These are phyloP conservation scores for Enteromius unitaeniatus DNA, from an alignment of 2,797 vertebrate species.

Conservation along the genomic window DNA sequence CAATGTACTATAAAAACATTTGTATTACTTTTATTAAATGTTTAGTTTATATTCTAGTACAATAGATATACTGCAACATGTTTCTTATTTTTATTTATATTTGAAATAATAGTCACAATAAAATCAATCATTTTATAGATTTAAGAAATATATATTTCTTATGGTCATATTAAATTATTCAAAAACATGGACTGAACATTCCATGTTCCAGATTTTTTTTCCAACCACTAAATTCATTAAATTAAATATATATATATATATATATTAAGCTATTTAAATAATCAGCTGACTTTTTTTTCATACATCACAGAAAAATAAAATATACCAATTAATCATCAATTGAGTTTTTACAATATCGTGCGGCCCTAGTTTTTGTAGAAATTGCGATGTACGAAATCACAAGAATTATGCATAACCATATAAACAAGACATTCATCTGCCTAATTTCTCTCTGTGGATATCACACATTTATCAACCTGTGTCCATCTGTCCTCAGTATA, in stretches of 20 bases:
- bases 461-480: neutral
- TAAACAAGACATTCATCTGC: neutral
- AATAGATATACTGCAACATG: neutral
- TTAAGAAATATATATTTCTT: too few species aligned
- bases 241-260: too few species aligned
- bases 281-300: neutral
- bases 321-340: neutral
- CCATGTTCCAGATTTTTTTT: neutral
- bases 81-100: neutral
- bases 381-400: neutral
- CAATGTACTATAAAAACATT: neutral
- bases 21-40: neutral
- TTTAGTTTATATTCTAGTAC: neutral
- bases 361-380: neutral
- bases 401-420: neutral
- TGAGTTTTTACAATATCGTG: neutral
- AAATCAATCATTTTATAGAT: neutral
- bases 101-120: neutral
- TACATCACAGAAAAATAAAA: neutral
- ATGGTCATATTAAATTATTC: neutral
- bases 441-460: constrained; percentile 5
- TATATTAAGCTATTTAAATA: neutral
- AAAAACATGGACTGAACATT: neutral
- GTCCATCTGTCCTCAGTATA: constrained; percentile 76
- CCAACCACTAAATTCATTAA: neutral